A percentile compares a stretch with the other conserved stretches of the same genome.
phyloP scores from a whole-genome alignment of 2,113 vertebrate genomes.

The Eurystomus gularis region DNA sequence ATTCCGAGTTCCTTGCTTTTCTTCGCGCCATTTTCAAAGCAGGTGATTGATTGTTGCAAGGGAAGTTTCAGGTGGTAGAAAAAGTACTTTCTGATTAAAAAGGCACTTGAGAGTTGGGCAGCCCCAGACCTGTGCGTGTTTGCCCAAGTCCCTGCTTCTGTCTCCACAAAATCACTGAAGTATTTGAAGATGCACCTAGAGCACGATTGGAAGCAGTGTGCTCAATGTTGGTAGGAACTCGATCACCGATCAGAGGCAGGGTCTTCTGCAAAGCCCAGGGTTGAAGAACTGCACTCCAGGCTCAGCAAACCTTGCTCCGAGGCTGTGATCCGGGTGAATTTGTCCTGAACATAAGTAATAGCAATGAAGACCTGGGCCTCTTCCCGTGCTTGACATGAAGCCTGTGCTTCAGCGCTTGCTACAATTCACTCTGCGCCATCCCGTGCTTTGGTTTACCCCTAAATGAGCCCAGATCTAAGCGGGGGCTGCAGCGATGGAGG shows the following conservation, averaged over 20 bases:
- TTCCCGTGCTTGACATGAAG: too few species aligned
- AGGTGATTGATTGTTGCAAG: background rate
- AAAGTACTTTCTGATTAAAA: background rate
- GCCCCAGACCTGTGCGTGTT: background rate
- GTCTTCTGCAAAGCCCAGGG: background rate
- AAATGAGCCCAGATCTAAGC: background rate
- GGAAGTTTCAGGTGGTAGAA: background rate
- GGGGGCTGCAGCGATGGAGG: background rate
- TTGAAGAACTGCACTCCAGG: background rate
- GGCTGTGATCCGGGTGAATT: background rate
- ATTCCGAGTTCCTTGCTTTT: background rate
- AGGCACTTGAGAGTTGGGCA: background rate
- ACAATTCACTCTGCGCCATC: accelerated
- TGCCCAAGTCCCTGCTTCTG: background rate
- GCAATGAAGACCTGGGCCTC: background rate
- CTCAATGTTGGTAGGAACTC: background rate
- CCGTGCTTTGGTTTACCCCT: background rate
- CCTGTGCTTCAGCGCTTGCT: background rate
- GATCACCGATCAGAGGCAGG: background rate
- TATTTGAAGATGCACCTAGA: background rate
- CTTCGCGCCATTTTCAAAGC: background rate
- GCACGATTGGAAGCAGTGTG: background rate
- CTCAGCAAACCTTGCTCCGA: background rate
- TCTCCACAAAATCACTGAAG: background rate
- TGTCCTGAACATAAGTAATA: background rate